Evolutionary conservation across 2,888 invertebrate genomes (phyloP).

Genomic region (Phalangium opilio): DNA sequence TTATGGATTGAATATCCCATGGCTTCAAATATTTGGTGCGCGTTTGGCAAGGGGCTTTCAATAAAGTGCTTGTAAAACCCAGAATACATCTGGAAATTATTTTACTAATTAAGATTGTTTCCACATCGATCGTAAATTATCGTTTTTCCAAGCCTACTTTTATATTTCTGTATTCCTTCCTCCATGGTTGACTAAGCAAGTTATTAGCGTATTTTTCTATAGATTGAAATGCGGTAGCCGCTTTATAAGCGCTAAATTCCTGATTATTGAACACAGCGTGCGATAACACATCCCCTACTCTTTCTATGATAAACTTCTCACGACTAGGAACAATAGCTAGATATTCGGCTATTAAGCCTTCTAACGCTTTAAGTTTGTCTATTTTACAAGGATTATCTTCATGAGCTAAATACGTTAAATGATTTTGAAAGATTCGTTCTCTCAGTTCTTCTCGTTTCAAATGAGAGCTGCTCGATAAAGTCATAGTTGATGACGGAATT

Average conservation of each 20-base stretch:
- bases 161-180: conserved; percentile 65
- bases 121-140: not conserved
- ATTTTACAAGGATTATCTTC: conserved; percentile 20
- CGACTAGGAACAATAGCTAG: conserved; percentile 17
- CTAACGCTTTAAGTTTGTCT: conserved; percentile 16
- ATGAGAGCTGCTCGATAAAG: no score
- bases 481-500: no score
- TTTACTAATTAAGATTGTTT: not conserved
- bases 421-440: conserved; percentile 14
- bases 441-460: not conserved
- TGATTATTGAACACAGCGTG: conserved; percentile 14
- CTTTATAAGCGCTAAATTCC: conserved; percentile 65
- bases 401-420: conserved; percentile 19
- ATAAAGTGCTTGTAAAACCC: conserved; percentile 80
- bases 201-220: conserved; percentile 73
- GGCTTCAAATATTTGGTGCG: conserved; percentile 56
- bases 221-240: conserved; percentile 66
- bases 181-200: conserved; percentile 70
- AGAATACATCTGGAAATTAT: conserved; percentile 43
- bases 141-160: conserved; percentile 41
- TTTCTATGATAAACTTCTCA: conserved; percentile 17
- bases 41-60: conserved; percentile 59
- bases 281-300: conserved; percentile 17
- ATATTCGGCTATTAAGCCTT: conserved; percentile 18
- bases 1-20: conserved; percentile 51